Conservation (phyloP, 2,113 vertebrate species). For the Donacobius atricapilla region DNA sequence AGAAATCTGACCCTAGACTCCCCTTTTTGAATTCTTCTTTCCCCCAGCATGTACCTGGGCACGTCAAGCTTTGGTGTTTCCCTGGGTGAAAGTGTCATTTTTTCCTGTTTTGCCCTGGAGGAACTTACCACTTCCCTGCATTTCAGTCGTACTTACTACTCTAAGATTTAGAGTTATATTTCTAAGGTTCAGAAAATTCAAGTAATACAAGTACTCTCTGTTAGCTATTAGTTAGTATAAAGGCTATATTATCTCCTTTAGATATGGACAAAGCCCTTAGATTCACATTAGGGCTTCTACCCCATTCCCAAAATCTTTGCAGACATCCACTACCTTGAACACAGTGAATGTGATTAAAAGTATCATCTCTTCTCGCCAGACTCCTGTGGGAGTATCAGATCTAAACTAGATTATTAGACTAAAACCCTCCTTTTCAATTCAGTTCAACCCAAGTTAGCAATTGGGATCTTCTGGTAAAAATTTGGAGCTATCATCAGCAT, state of each 20-base stretch:
- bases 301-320: background rate
- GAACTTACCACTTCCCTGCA: background rate
- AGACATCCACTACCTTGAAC: background rate
- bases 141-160: background rate
- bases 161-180: background rate
- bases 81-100: background rate
- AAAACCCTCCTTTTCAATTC: slow-evolving; percentile 6
- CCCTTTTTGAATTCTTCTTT: background rate
- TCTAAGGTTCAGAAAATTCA: background rate
- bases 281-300: background rate
- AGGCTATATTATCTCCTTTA: background rate
- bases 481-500: background rate
- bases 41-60: background rate
- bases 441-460: background rate
- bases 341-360: background rate
- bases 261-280: background rate
- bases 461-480: background rate
- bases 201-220: background rate
- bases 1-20: background rate
- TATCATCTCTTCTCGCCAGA: background rate
- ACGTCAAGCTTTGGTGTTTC: background rate
- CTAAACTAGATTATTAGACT: slow-evolving; percentile 39
- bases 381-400: slow-evolving; percentile 14
- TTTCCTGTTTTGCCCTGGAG: background rate
- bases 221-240: background rate